These are phyloP conservation scores for Bergia sp. DNA, from an alignment of 92 coral and sea anemone genomes.

Conservation along the genomic window DNA sequence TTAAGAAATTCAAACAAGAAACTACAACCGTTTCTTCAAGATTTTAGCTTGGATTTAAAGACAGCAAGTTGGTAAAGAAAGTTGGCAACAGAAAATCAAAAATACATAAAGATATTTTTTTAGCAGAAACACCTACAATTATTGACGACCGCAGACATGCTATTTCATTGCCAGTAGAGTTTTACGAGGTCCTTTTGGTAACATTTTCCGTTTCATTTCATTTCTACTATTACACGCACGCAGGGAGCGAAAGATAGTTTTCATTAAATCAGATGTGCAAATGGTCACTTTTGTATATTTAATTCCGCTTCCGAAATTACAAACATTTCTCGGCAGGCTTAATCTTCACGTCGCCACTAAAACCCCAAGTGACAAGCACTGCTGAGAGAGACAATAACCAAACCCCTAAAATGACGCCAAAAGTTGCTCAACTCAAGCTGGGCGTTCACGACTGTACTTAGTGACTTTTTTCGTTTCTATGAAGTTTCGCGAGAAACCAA, in stretches of 20 bases:
- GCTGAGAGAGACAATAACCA: constrained; percentile 39
- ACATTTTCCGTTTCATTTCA: neutral
- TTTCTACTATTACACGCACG: neutral
- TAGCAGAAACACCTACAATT: neutral
- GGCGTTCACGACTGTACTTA: neutral
- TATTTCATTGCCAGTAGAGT: neutral
- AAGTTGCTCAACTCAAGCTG: constrained; percentile 7
- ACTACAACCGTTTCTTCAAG: neutral
- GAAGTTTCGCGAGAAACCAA: neutral
- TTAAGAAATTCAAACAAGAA: neutral
- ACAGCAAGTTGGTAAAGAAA: neutral
- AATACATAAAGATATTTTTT: neutral
- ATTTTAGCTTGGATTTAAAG: neutral
- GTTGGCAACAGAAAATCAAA: neutral
- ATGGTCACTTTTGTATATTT: constrained; percentile 5
- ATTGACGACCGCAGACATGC: neutral
- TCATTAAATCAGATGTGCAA: constrained; percentile 31
- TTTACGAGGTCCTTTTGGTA: neutral
- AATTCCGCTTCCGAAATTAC: constrained; percentile 39
- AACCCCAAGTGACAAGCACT: neutral
- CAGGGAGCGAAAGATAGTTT: neutral
- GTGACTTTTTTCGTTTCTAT: neutral
- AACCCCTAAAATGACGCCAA: constrained; percentile 19
- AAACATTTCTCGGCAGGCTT: constrained; percentile 33
- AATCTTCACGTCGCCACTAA: constrained; percentile 28